phyloP scores from a whole-genome alignment of 2,888 invertebrate species.

The Eueremaeus valkanovi region DNA sequence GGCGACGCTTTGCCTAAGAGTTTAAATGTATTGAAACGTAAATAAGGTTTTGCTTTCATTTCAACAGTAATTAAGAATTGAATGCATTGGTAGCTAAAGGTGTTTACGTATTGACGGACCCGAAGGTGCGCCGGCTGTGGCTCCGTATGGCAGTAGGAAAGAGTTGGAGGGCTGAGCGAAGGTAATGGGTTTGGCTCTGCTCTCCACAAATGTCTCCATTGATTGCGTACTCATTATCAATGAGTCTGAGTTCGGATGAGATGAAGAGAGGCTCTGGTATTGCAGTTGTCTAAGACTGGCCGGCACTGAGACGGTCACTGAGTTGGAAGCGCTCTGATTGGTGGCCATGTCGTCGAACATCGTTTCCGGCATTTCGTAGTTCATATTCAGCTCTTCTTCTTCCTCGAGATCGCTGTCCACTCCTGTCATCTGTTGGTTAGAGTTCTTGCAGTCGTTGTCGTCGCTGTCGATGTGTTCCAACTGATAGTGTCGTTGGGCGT shows the following conservation, averaged over 20 bases:
- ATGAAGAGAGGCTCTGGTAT: background rate
- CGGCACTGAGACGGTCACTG: slow-evolving; percentile 21
- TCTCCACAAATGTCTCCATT: background rate
- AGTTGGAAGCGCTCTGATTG: slow-evolving; percentile 22
- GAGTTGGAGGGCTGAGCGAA: slow-evolving; percentile 16
- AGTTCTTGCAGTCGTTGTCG: background rate
- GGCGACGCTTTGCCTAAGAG: slow-evolving; percentile 6
- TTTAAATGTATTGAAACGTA: background rate
- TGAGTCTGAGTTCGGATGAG: background rate
- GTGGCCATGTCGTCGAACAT: background rate
- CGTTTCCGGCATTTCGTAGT: slow-evolving; percentile 7
- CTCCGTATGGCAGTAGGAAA: background rate
- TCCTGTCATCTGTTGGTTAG: background rate
- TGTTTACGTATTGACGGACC: no score
- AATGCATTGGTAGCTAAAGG: background rate
- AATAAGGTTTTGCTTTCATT: background rate
- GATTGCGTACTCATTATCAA: background rate
- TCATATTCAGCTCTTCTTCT: slow-evolving; percentile 20
- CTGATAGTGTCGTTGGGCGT: slow-evolving; percentile 42
- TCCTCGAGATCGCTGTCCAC: slow-evolving; percentile 25
- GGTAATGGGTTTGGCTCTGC: slow-evolving; percentile 7
- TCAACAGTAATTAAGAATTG: background rate
- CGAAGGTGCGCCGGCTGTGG: no score
- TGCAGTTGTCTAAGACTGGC: background rate
- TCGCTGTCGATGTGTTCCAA: slow-evolving; percentile 40